Base-by-base conservation (phyloP, 2,888 invertebrate species). In the Cabera pusaria region DNA sequence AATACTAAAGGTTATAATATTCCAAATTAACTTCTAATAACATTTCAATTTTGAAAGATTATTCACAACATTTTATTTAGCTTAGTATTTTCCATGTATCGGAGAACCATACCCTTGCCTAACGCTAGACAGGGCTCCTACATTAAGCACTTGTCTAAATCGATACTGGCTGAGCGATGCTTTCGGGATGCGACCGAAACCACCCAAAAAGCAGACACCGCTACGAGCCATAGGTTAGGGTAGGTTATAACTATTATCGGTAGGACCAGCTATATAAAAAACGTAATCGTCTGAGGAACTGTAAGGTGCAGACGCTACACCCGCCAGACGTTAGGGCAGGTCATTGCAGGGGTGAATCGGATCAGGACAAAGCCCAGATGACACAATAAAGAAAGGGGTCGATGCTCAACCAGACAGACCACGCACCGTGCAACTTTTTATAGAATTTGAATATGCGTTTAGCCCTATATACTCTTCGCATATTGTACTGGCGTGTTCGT, bases 321-420 rank as follows among this genome's bases (percentile, higher is more conserved):
- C 52, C 49, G 59, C 56, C 70, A 74, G 70, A 72, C 72, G 54
- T 82, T 83, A 56, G 54, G 75, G 71, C 66, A 85, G 83, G 83
- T 82, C 77, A 49, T 44, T 55, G 52, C 44, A 51, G 42, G 48
- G 60, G 64, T 54, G 52, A 60, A 29, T 52, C 50, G 51, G 56
- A 37, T 20, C 18, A 29, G 44, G 45, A 41, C 32, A 51, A 39
- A 40, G 37, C 28, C 31, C 40, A 36, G 28, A 31, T 46, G 38
- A 29, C 49, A 40, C 37, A 40, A 37, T 42, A 40, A 32, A 20
- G 17, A 32, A 29, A 34, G 22, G 23, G 41, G 35, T 42, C 41
- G 35, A 42, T 31, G 35, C 41, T 18, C 17, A 31, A 26, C 26
- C 22, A 12, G 22, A 31, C 24, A 25, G 25, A 17, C 1, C 4